Base-by-base conservation (phyloP, 1,140 invertebrate genomes). In the Lasioglossum albipes region DNA sequence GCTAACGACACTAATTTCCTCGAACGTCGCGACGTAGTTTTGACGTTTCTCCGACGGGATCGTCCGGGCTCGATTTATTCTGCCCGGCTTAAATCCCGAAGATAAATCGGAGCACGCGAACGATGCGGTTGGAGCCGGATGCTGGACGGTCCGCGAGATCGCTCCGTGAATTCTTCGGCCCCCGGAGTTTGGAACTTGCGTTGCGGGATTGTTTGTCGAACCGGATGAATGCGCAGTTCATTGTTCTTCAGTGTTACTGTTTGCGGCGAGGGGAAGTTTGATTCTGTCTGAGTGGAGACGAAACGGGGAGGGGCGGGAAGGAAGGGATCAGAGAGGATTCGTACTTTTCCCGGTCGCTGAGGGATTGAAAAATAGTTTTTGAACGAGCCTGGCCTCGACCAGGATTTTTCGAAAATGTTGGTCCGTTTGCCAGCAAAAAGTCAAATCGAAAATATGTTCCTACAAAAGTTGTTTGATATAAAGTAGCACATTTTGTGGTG, bases 1-100 rank as follows among this genome's bases (percentile, higher is more conserved):
- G 5, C 57, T 54, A 79, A 73, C 70, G 77, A 79, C 49, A 70
- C 61, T 74, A 79, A 74, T 79, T 78, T 73, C 77, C 61, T 65
- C 41, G 36, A 18, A 36, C 36, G 2, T 16, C 7, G 10, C 27
- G 61, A 49, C 45, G 49, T 27, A 27, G 41, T 52, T 64, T 78
- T 31, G 22, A 52, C 59, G 41, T 73, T 73, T 72, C 65, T 62
- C 42, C 42, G 18, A 9, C 3, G 45, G 13, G 41, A 20, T 42
- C 22, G n/a, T 16, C 13, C 16, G 62, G n/a, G 42, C 0, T 45
- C 54, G 54, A 68, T 76, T 76, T 22, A 45, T 75, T 41, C 61
- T 7, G 22, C 18, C 13, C 41, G 52, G 18, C 2, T 16, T 41
- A 9, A 54, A 70, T 70, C 75, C 20, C 7, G 52, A 49, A 59